phyloP scores from a whole-genome alignment of 2,797 vertebrate genomes.

The Tolypeutes matacus region DNA sequence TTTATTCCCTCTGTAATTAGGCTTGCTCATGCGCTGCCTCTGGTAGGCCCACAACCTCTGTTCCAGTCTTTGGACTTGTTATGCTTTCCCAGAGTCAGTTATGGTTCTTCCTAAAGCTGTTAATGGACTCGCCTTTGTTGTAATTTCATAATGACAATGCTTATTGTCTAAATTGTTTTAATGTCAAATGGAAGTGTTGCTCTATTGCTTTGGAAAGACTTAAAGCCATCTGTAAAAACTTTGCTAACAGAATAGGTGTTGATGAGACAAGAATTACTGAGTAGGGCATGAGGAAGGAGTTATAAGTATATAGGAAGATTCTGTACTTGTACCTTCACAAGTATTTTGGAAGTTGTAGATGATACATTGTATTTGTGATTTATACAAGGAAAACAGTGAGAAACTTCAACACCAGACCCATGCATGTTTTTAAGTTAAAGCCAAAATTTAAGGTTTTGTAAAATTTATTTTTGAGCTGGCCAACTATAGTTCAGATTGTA shows the following conservation, averaged over 20 bases:
- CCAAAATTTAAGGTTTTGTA: background rate
- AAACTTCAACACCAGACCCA: background rate
- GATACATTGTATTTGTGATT: accelerated
- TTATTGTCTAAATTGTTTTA: background rate
- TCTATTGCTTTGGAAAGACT: background rate
- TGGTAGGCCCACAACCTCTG: accelerated
- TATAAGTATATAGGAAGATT: background rate
- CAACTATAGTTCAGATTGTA: background rate
- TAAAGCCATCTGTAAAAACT: background rate
- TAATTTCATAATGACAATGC: background rate
- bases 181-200: background rate
- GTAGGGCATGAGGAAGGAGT: background rate
- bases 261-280: background rate
- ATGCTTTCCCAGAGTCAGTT: background rate
- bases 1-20: accelerated
- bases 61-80: background rate
- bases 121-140: background rate
- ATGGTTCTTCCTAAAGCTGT: background rate
- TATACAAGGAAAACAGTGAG: background rate
- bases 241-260: background rate
- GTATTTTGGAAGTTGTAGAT: background rate
- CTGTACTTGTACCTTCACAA: background rate
- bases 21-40: background rate
- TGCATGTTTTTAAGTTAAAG: background rate
- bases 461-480: background rate